Evolutionary conservation across 2,888 invertebrate species (phyloP).

Genomic region (Chalcis sispes): DNA sequence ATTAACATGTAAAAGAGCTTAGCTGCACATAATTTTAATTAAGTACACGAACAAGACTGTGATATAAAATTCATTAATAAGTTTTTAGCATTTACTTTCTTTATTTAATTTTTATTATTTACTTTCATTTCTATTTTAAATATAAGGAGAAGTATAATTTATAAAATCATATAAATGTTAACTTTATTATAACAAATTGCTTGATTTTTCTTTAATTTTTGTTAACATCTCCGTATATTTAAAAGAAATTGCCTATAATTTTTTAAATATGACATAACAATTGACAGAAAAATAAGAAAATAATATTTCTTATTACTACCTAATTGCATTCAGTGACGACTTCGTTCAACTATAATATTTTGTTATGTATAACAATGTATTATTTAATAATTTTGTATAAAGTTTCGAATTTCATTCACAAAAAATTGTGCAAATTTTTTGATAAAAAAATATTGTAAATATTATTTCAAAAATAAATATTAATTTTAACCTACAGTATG

Average conservation of each 20-base stretch:
- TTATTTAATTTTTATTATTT: too few relatives aligned
- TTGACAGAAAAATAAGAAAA: background rate
- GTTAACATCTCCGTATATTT: background rate
- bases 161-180: too few relatives aligned
- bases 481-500: slow-evolving; percentile 8
- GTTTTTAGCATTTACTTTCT: too few relatives aligned
- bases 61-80: too few relatives aligned
- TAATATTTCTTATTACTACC: slow-evolving; percentile 25
- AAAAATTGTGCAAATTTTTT: slow-evolving; percentile 35
- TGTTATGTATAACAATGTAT: too few relatives aligned
- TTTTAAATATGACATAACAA: background rate
- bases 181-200: background rate
- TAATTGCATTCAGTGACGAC: slow-evolving; percentile 24
- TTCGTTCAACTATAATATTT: too few relatives aligned
- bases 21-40: too few relatives aligned
- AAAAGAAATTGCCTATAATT: too few relatives aligned
- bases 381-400: background rate
- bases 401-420: slow-evolving; percentile 23
- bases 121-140: too few relatives aligned
- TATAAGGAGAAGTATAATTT: too few relatives aligned
- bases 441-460: slow-evolving; percentile 23
- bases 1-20: too few relatives aligned
- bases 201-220: background rate
- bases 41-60: too few relatives aligned
- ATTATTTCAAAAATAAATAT: background rate